Base-by-base conservation (phyloP, 1,140 invertebrate species). In the Caenorhabditis latens region DNA sequence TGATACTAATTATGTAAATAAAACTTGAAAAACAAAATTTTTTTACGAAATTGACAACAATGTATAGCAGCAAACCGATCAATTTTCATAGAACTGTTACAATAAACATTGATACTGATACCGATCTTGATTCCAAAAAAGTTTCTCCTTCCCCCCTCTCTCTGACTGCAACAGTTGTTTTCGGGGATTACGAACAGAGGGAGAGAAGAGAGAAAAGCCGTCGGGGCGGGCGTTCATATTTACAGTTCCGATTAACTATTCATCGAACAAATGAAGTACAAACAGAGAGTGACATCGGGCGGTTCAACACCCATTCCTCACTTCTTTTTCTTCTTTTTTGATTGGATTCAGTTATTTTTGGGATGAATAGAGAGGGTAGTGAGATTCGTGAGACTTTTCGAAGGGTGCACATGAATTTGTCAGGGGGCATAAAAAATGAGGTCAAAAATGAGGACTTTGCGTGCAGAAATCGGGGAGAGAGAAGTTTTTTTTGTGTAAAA, bases 181-280 rank as follows among this genome's bases (percentile, higher is more conserved):
- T 24, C 53, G 71, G 40, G 53, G 71, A 42, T 79, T 50, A 50
- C n/a, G 46, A 79, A 79, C 40, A 42, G 16, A 19, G 42, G 46
- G 42, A 46, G 46, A 71, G 14, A 19, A 58, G n/a, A 21, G 16
- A 16, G 57, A 58, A 58, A 58, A 58, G 32, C 32, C 32, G 32
- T 32, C 32, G 61, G 7, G 19, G 9, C n/a, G 9, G 7, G n/a
- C 21, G 11, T 46, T 79, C 1, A 24, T 79, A n/a, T 79, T 79
- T 46, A 79, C 71, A 9, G n/a, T 79, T 50, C n/a, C n/a, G 71
- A 79, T 79, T n/a, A 50, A 50, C 71, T 7, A 79, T 79, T 79
- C 71, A 79, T 43, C 11, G 71, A 32, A 79, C 71, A 79, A 79
- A 79, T 79, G 71, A 79, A 50, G 46, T 50, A 79, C 71, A 79